Percentiles rank a stretch among this genome's conserved stretches.
Conservation (phyloP, 2,113 vertebrate species). For the Eublepharis macularius region DNA sequence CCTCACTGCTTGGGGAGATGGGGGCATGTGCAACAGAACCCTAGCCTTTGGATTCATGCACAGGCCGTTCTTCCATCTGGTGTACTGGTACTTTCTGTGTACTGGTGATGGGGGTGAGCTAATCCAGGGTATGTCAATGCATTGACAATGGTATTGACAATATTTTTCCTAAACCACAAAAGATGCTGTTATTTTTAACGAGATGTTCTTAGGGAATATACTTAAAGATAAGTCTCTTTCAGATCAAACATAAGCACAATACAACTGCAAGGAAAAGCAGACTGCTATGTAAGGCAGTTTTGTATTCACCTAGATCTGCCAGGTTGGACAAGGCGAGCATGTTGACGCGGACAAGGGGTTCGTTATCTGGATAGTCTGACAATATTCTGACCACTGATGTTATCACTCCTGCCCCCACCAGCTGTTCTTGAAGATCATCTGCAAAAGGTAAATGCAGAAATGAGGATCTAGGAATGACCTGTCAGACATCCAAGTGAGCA, state of each 20-base stretch:
- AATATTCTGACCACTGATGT: conserved; percentile 83
- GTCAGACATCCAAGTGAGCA: background rate
- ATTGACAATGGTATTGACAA: too few species aligned
- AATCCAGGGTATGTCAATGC: too few species aligned
- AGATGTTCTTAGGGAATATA: too few species aligned
- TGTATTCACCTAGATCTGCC: conserved; percentile 83
- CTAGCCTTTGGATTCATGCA: too few species aligned
- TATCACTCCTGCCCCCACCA: conserved; percentile 83
- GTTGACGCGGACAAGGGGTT: conserved; percentile 84
- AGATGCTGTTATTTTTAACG: too few species aligned
- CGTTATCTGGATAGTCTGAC: conserved; percentile 80
- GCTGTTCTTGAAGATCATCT: conserved; percentile 84
- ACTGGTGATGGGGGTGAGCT: too few species aligned
- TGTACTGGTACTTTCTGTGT: too few species aligned
- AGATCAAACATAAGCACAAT: background rate
- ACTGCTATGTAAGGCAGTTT: background rate
- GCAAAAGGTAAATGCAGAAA: background rate
- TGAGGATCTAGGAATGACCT: background rate
- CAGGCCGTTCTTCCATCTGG: too few species aligned
- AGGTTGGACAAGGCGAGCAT: conserved; percentile 87
- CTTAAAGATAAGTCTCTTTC: background rate
- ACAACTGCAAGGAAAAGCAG: background rate
- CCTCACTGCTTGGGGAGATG: too few species aligned
- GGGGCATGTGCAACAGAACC: too few species aligned
- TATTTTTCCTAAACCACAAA: too few species aligned